Evolutionary conservation across 2,113 vertebrate species (phyloP).

Genomic region (Fulmarus glacialis): DNA sequence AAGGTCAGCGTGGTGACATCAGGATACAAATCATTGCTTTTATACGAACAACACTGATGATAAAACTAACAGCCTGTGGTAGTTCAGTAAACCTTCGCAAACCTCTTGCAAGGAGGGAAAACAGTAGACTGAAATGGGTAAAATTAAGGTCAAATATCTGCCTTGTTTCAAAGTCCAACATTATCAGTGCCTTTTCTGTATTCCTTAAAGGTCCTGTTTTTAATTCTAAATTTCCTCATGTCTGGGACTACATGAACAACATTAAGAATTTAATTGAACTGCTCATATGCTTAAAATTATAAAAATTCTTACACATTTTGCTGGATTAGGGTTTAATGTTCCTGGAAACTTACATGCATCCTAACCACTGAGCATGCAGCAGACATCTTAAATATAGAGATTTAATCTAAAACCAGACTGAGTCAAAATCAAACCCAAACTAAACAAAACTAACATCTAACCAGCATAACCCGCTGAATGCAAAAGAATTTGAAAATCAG

Average conservation of each 20-base stretch:
- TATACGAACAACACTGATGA: not conserved
- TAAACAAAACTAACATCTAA: not conserved
- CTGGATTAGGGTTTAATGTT: not conserved
- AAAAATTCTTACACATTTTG: not conserved
- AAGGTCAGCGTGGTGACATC: not conserved
- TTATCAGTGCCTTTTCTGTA: not conserved
- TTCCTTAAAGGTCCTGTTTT: not conserved
- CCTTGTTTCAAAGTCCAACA: not conserved
- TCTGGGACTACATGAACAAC: not conserved
- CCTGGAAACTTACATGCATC: not conserved
- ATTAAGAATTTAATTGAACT: not conserved
- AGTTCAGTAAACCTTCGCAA: not conserved
- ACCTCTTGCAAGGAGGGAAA: not conserved
- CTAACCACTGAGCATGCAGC: not conserved
- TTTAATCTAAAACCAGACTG: not conserved
- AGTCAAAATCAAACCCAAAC: not conserved
- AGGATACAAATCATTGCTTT: not conserved
- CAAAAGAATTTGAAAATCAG: not conserved
- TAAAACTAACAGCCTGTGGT: not conserved
- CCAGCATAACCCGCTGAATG: not conserved
- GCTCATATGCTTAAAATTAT: not conserved
- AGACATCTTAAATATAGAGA: not conserved
- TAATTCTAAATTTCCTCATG: not conserved
- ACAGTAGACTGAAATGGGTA: not conserved
- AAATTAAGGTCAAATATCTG: not conserved